These are phyloP conservation scores for Tetraneura akinire DNA, from an alignment of 1,140 invertebrate species.

Conservation along the genomic window DNA sequence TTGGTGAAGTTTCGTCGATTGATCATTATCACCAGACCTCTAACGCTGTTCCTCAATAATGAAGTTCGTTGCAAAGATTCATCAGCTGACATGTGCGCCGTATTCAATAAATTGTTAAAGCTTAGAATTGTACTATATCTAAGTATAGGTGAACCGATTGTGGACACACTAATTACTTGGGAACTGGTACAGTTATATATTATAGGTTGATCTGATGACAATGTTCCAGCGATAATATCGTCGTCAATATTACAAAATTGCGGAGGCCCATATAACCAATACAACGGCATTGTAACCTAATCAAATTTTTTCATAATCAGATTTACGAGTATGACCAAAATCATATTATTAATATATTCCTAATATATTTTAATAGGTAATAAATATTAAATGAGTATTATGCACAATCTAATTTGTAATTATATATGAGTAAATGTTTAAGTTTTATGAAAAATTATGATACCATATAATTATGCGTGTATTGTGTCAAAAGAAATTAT, in stretches of 20 bases:
- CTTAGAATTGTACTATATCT: conserved; percentile 23
- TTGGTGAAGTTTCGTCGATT: conserved; percentile 12
- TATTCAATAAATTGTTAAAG: background rate
- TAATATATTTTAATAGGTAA: no score
- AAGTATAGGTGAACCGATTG: conserved; percentile 13
- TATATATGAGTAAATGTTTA: no score
- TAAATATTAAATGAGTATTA: no score
- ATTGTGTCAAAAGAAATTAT: no score
- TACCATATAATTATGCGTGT: no score
- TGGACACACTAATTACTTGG: background rate
- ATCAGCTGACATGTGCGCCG: conserved; percentile 4
- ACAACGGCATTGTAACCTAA: conserved; percentile 27
- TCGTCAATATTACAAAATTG: conserved; percentile 27
- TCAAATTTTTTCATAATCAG: background rate
- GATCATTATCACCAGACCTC: conserved; percentile 3
- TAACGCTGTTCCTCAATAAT: conserved; percentile 27
- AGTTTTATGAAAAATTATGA: no score
- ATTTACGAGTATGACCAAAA: no score
- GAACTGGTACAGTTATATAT: background rate
- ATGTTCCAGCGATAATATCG: background rate
- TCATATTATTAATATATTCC: no score
- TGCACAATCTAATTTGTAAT: no score
- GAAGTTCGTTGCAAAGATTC: background rate
- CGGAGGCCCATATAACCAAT: conserved; percentile 25
- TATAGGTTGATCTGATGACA: background rate